Evolutionary conservation across 2,888 invertebrate species (phyloP).

Genomic region (Noctua janthina): DNA sequence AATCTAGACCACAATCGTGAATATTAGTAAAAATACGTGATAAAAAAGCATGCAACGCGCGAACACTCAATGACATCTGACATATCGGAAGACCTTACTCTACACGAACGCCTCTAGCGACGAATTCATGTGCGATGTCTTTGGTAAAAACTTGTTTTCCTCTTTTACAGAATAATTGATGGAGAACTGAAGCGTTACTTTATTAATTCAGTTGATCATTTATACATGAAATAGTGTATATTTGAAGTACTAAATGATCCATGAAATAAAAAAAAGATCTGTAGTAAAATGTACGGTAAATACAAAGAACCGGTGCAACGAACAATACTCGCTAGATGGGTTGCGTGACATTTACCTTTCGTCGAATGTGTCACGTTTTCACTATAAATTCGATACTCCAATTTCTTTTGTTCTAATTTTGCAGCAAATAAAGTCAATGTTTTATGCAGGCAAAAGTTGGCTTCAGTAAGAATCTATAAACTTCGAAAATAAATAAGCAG

Average conservation of each 20-base stretch:
- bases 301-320: slow-evolving; percentile 43
- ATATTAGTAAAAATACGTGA: too few relatives aligned
- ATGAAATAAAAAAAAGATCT: slow-evolving; percentile 17
- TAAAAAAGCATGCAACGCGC: too few relatives aligned
- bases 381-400: slow-evolving; percentile 63
- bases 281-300: slow-evolving; percentile 22
- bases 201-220: background rate
- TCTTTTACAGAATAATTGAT: background rate
- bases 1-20: too few relatives aligned
- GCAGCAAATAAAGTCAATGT: slow-evolving; percentile 50
- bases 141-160: background rate
- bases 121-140: too few relatives aligned
- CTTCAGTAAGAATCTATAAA: background rate
- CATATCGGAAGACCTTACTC: too few relatives aligned
- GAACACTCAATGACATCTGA: too few relatives aligned
- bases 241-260: slow-evolving; percentile 7
- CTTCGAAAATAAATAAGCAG: background rate
- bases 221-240: background rate
- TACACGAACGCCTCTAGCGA: too few relatives aligned
- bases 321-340: slow-evolving; percentile 63
- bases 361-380: slow-evolving; percentile 68
- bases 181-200: background rate
- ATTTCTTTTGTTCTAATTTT: slow-evolving; percentile 65
- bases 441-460: slow-evolving; percentile 45
- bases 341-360: slow-evolving; percentile 69